Evolutionary conservation across 1,140 invertebrate species (phyloP).

Genomic region (Drosophila punjabiensis): DNA sequence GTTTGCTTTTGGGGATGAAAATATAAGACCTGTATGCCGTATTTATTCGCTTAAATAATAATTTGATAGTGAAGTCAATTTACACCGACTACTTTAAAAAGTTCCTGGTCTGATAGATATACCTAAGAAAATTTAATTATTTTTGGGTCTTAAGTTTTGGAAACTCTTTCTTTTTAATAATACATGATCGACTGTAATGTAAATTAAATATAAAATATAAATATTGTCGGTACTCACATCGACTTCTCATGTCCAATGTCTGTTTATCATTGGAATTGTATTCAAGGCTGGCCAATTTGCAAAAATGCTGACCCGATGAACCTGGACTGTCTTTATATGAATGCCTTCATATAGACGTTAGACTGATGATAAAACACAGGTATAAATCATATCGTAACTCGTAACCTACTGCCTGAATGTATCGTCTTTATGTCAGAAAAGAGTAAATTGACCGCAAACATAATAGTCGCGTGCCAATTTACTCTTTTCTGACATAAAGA

Average conservation of each 20-base stretch:
- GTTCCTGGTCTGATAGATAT: not conserved
- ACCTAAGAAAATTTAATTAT: not conserved
- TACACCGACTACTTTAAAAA: too few species aligned
- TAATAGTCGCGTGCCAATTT: too few species aligned
- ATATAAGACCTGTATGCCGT: not conserved
- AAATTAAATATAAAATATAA: not conserved
- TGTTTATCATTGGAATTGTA: not conserved
- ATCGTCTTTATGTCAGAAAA: too few species aligned
- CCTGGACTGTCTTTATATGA: not conserved
- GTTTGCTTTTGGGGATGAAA: conserved; percentile 10
- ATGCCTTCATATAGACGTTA: not conserved
- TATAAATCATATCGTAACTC: too few species aligned
- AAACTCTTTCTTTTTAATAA: too few species aligned
- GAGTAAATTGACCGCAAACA: too few species aligned
- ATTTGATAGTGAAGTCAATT: not conserved
- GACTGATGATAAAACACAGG: not conserved
- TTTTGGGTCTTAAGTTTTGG: too few species aligned
- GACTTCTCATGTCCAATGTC: not conserved
- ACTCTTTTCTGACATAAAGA: too few species aligned
- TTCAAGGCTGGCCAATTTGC: not conserved
- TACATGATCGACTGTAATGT: not conserved
- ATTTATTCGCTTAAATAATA: not conserved
- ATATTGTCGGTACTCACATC: not conserved
- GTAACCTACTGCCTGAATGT: too few species aligned
- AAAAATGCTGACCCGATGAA: not conserved